Evolutionary conservation across 2,888 invertebrate genomes (phyloP), one percentile per base, ranked within the genome.

Genomic region (Leptodirus hochenwartii): DNA sequence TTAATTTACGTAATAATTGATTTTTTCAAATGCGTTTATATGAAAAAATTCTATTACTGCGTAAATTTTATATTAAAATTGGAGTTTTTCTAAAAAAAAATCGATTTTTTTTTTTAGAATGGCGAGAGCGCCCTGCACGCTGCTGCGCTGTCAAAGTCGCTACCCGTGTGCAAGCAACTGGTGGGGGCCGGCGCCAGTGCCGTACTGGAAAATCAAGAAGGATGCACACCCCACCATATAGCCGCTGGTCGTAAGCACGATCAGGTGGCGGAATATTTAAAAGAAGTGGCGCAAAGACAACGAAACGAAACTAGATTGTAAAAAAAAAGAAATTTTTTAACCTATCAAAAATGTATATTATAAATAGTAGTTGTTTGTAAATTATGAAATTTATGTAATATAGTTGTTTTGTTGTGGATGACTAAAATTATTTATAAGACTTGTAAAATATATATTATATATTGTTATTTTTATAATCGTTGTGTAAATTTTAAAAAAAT

Each of bases 101-200:
- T n/a, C n/a, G n/a, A n/a, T n/a, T n/a, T n/a, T n/a, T n/a, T n/a
- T 32, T 58, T 58, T 22, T 53, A 88, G 87, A 91, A 90, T 60
- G 91, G 90, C 0, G 88, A 91, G 59, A 74, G 79, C 31, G 80
- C 85, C 1, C 59, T 93, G 27, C 91, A 91, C 61, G 90, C 87
- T 27, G 90, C 90, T 3, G 79, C 81, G 20, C 69, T 88, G 61
- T 84, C 80, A 53, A 90, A 88, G 0, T 81, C 84, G 48, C 62
- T 82, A 51, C 59, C 74, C 3, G 77, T 85, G 28, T 77, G 77
- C 32, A 73, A 77, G 46, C 70, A 77, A 47, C 59, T 88, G 23
- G 61, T 81, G 26, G 69, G 66, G 31, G 69, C 74, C 38, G 76
- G 73, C 24, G 65, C 75, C 28, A 67, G 78, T 58, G 62, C 74